Evolutionary conservation across 2,113 vertebrate species (phyloP).

Genomic region (rat (Rattus norvegicus)): GRCr8 NC_086021.1:187930001-187930500

Average conservation of each 20-base stretch:
- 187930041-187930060: neutral
- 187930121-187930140: neutral
- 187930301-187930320: neutral
- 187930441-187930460: accelerated
- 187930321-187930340: neutral
- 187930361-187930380: neutral
- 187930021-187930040: too few relatives aligned
- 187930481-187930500: neutral
- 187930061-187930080: neutral
- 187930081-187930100: neutral
- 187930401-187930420: neutral
- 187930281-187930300: neutral
- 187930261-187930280: neutral
- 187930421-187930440: neutral
- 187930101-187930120: too few relatives aligned
- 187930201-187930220: neutral
- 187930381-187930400: accelerated
- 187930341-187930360: neutral
- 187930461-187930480: accelerated
- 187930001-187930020: neutral
- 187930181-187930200: neutral
- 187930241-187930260: neutral
- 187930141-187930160: neutral
- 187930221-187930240: neutral
- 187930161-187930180: neutral